These are phyloP conservation scores for Rhea pennata DNA, from an alignment of 2,113 vertebrate genomes.

Conservation along the genomic window DNA sequence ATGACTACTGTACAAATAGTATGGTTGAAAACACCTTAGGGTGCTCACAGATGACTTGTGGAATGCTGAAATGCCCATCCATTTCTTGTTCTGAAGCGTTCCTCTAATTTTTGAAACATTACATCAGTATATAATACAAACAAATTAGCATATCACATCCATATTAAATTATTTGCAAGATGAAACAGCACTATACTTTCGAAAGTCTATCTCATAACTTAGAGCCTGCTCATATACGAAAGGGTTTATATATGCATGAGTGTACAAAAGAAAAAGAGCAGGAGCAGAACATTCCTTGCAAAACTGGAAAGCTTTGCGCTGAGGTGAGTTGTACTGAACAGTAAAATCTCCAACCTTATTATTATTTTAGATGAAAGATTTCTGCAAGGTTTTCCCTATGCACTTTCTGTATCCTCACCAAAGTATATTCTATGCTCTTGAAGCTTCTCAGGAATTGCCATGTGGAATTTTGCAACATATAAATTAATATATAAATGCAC, in stretches of 20 bases:
- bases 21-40: not conserved
- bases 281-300: not conserved
- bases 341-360: not conserved
- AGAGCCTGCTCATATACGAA: not conserved
- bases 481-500: not conserved
- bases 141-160: not conserved
- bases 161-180: not conserved
- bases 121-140: not conserved
- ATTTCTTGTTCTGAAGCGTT: not conserved
- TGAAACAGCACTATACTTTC: not conserved
- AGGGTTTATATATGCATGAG: not conserved
- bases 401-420: not conserved
- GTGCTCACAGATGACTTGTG: not conserved
- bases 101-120: not conserved
- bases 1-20: not conserved
- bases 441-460: not conserved
- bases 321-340: not conserved
- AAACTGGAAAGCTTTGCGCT: not conserved
- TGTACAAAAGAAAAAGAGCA: not conserved
- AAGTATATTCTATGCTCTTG: not conserved
- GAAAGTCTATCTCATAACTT: not conserved
- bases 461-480: not conserved
- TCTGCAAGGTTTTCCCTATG: not conserved
- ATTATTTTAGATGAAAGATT: not conserved
- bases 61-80: too few relatives aligned